Evolutionary conservation across 2,797 vertebrate species (phyloP), one percentile per base, ranked within the genome.

Genomic region (Eutrigla gurnardus): DNA sequence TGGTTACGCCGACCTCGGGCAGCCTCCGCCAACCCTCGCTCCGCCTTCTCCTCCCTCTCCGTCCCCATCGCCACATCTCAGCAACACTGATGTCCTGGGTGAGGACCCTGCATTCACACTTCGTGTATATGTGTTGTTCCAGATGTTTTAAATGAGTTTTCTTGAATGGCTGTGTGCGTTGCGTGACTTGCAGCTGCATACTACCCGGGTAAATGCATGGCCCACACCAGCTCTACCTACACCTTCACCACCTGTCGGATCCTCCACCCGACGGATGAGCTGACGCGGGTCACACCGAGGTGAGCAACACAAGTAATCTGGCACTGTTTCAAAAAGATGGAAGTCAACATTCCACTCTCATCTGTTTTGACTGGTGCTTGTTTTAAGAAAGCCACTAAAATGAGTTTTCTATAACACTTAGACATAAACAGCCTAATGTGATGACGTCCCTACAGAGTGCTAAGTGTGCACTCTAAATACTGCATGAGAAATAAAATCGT

Each of bases 191-290:
- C 80, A 93, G 80, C 94, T 96, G 97, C 96, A 18, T 96, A 97
- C 90, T 96, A 97, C 88, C 98, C 98, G 60, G 98, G 98, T 82
- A 99, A 99, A 94, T 97, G 96, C 93, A 98, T 99, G 97, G 98
- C 96, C 80, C 96, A 99, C 94, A 99, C 98, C 91, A 99, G 96
- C 93, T 99, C 97, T 57, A 99, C 98, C 69, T 99, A 97, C 94
- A 99, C 98, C 84, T 98, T 98, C 86, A 99, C 98, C 69, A 99
- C 97, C 77, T 99, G 98, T 78, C 96, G 97, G 73, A 99, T 99
- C 91, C 95, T 99, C 82, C 98, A 99, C 85, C 98, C 98, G 18
- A 98, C 97, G 0, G 97, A 99, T 43, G 98, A 99, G 69, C 96
- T 96, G 91, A 98, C 98, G 0, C 92, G 95, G 81, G 97, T 99